phyloP scores from a whole-genome alignment of 2,797 vertebrate genomes.

The Arnoldichthys spilopterus region DNA sequence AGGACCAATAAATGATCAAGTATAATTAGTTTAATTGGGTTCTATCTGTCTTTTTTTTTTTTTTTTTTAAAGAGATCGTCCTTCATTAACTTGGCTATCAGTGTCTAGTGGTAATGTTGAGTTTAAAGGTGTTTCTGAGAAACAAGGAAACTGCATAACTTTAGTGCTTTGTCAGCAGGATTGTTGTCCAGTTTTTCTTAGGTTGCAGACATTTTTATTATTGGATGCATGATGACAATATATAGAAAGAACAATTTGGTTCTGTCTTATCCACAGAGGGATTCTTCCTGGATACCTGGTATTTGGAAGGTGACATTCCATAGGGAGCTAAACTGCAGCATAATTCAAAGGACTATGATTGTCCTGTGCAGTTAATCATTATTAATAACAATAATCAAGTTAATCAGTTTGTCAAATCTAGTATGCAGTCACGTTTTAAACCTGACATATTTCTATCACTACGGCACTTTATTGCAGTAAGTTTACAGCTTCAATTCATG shows the following conservation, averaged over 20 bases:
- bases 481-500: not conserved
- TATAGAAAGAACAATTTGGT: conserved; percentile 51
- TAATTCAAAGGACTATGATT: conserved; percentile 31
- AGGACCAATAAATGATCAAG: no score
- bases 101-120: not conserved
- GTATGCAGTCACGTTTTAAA: not conserved
- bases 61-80: not conserved
- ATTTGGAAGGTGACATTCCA: conserved; percentile 80
- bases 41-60: no score
- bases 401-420: conserved; percentile 11
- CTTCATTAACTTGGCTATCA: not conserved
- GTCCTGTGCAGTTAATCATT: not conserved
- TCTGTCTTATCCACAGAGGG: conserved; percentile 79
- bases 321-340: conserved; percentile 27
- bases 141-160: not conserved
- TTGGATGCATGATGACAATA: not conserved
- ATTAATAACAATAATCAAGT: not conserved
- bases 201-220: not conserved
- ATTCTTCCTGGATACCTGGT: conserved; percentile 75
- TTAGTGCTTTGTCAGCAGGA: not conserved
- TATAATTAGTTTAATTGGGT: no score
- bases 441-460: not conserved
- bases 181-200: not conserved
- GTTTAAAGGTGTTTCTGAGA: not conserved
- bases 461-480: not conserved